Evolutionary conservation across 2,797 vertebrate genomes (phyloP).

Genomic region (Clamator glandarius): DNA sequence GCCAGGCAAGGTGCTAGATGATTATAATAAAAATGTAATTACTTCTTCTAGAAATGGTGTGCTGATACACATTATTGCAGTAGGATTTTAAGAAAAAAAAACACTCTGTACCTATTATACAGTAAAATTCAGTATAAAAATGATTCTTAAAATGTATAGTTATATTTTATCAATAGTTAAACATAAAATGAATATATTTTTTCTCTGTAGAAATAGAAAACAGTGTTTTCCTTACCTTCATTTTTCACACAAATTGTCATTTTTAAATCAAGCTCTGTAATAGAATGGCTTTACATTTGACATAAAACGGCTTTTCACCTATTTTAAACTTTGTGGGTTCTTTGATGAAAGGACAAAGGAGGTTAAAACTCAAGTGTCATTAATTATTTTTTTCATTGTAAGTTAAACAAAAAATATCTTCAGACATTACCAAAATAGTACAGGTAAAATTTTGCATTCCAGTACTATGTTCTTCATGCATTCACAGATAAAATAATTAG

Average conservation of each 20-base stretch:
- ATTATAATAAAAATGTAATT: slow-evolving; percentile 29
- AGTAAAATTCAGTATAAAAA: background rate
- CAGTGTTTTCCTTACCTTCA: background rate
- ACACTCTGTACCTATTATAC: background rate
- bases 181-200: background rate
- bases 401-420: background rate
- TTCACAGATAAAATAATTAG: background rate
- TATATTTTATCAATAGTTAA: background rate
- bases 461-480: background rate
- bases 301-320: background rate
- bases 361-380: background rate
- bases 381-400: background rate
- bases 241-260: background rate
- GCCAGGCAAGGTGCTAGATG: background rate
- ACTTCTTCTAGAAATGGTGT: background rate
- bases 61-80: background rate
- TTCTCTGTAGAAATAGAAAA: background rate
- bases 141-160: background rate
- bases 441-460: background rate
- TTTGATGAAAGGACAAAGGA: background rate
- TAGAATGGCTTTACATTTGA: background rate
- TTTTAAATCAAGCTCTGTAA: background rate
- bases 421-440: background rate
- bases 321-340: background rate
- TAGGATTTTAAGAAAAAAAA: background rate